phyloP scores from a whole-genome alignment of 2,113 vertebrate genomes.

The Accipiter virgatus region DNA sequence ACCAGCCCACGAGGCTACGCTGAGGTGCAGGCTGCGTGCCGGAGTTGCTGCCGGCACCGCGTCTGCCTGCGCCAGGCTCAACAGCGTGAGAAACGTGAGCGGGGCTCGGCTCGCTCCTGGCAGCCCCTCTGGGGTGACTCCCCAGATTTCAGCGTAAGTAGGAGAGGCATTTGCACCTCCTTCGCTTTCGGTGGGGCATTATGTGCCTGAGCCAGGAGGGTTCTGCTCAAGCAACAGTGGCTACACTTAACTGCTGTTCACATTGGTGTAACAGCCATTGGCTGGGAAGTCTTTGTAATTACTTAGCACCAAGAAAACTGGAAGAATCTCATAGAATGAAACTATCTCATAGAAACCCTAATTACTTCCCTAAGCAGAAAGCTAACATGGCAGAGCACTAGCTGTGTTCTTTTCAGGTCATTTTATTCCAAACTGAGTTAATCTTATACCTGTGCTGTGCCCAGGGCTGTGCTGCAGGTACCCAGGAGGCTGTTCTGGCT shows the following conservation, averaged over 20 bases:
- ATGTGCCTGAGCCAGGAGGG: background rate
- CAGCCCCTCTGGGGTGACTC: background rate
- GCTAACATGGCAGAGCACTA: background rate
- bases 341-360: background rate
- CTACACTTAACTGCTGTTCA: background rate
- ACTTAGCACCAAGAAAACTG: background rate
- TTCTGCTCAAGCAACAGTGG: background rate
- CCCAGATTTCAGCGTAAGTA: background rate
- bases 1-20: fast-evolving
- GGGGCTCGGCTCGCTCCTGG: background rate
- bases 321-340: background rate
- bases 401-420: background rate
- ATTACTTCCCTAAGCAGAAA: background rate
- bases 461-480: background rate
- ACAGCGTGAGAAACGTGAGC: background rate
- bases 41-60: fast-evolving
- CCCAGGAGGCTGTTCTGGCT: background rate
- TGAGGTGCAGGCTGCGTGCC: background rate
- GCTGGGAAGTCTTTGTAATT: background rate
- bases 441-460: background rate
- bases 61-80: background rate
- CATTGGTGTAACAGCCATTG: background rate
- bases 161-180: background rate
- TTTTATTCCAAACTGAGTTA: background rate
- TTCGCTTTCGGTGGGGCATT: background rate